These are phyloP conservation scores for Pararge aegeria DNA, from an alignment of 1,140 invertebrate genomes.

Conservation along the genomic window DNA sequence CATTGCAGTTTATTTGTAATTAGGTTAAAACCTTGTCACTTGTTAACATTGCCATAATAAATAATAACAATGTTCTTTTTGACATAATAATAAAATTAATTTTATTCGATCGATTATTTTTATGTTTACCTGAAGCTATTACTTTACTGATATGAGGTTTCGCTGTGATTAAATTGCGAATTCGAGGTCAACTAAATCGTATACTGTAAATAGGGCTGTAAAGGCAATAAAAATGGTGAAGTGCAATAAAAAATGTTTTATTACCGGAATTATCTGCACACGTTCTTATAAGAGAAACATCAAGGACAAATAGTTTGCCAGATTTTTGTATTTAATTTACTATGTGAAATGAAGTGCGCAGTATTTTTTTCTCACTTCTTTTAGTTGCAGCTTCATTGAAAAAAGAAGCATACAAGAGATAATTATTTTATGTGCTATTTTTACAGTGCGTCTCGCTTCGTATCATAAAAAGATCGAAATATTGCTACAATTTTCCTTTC, in stretches of 20 bases:
- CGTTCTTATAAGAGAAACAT: constrained; percentile 3
- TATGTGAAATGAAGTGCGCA: constrained; percentile 3
- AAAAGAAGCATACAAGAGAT: too few relatives aligned
- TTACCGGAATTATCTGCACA: constrained; percentile 35
- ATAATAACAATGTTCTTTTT: too few relatives aligned
- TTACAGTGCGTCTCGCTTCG: too few relatives aligned
- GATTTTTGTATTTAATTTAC: constrained; percentile 6
- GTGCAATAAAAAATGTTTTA: constrained; percentile 39
- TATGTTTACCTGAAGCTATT: too few relatives aligned
- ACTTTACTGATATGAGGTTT: not conserved
- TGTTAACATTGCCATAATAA: too few relatives aligned
- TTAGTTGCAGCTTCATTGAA: not conserved
- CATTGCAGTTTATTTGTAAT: not conserved
- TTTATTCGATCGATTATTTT: too few relatives aligned
- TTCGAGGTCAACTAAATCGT: not conserved
- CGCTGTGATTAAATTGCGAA: not conserved
- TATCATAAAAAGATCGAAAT: too few relatives aligned
- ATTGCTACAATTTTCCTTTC: too few relatives aligned
- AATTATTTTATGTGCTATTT: too few relatives aligned
- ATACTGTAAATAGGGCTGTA: not conserved
- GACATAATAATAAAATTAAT: too few relatives aligned
- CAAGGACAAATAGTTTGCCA: not conserved
- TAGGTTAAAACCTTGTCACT: not conserved
- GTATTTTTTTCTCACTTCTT: not conserved
- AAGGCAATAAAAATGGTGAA: constrained; percentile 19